Evolutionary conservation across 1,140 invertebrate species (phyloP).

Genomic region (Drosophila mayri): DNA sequence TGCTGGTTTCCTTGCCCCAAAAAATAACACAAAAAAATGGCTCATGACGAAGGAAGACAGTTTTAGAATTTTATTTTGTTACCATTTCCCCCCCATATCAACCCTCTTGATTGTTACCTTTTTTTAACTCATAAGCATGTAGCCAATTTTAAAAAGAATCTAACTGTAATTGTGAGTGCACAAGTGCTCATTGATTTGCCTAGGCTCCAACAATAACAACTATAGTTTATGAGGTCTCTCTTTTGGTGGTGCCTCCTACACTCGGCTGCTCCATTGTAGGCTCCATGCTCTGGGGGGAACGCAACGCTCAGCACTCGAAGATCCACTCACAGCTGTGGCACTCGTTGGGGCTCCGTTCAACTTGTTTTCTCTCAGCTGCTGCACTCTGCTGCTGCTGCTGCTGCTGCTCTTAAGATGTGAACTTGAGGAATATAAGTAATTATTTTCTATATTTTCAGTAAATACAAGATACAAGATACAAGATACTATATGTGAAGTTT

Average conservation of each 20-base stretch:
- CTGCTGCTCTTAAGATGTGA: not conserved
- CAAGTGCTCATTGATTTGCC: slow-evolving; percentile 78
- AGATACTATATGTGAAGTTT: no score
- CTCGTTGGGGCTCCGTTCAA: slow-evolving; percentile 8
- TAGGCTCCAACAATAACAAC: slow-evolving; percentile 46
- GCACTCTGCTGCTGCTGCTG: not conserved
- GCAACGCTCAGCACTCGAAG: not conserved
- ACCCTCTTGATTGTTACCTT: not conserved
- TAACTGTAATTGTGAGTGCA: slow-evolving; percentile 73
- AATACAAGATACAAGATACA: no score
- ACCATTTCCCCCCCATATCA: slow-evolving; percentile 3
- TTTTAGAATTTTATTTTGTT: slow-evolving; percentile 63
- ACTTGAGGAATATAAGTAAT: not conserved
- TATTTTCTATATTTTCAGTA: not conserved
- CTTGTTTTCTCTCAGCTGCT: slow-evolving; percentile 14
- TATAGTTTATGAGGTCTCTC: not conserved
- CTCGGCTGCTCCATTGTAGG: slow-evolving; percentile 3
- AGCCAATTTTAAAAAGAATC: slow-evolving; percentile 51
- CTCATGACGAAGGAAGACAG: slow-evolving; percentile 14
- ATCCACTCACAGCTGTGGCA: slow-evolving; percentile 12
- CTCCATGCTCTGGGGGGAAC: not conserved
- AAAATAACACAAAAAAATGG: slow-evolving; percentile 19
- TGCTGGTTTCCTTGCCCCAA: slow-evolving; percentile 16
- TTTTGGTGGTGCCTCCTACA: not conserved
- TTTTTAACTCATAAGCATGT: slow-evolving; percentile 16